Conservation (phyloP, 2,888 invertebrate genomes). For the Trachelus tabidus region DNA sequence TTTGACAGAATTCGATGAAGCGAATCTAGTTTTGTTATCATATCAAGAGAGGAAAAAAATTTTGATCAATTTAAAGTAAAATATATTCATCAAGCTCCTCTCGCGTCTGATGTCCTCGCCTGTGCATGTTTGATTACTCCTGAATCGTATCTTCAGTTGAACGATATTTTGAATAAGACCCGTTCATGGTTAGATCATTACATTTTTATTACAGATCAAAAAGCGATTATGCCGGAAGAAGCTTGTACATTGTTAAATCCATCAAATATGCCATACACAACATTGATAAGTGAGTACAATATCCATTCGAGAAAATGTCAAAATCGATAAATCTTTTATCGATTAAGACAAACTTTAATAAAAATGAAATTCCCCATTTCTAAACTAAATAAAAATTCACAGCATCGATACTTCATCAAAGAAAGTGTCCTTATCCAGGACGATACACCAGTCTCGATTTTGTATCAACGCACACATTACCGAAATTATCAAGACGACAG, state of each 20-base stretch:
- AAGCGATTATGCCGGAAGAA: conserved; percentile 71
- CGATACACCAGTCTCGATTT: conserved; percentile 72
- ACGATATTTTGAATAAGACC: not conserved
- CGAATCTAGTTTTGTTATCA: too few relatives aligned
- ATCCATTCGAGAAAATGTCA: not conserved
- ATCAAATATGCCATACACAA: conserved; percentile 70
- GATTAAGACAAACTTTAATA: not conserved
- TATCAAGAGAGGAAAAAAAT: too few relatives aligned
- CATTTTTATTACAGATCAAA: conserved; percentile 51
- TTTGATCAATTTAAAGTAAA: too few relatives aligned
- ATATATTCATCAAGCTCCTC: not conserved
- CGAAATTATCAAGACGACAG: conserved; percentile 41
- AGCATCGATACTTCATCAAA: conserved; percentile 74
- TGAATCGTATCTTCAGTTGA: not conserved
- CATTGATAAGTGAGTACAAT: conserved; percentile 74
- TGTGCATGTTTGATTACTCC: not conserved
- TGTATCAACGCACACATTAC: conserved; percentile 47
- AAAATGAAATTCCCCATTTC: not conserved
- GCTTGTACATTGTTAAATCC: conserved; percentile 73
- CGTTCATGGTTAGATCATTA: conserved; percentile 3
- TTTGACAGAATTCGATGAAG: too few relatives aligned
- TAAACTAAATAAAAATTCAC: conserved; percentile 42
- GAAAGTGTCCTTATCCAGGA: conserved; percentile 77
- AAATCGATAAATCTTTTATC: not conserved
- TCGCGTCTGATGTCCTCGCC: not conserved